These are phyloP conservation scores for Sporophila hypoxantha DNA, from an alignment of 2,113 vertebrate species.

Conservation along the genomic window DNA sequence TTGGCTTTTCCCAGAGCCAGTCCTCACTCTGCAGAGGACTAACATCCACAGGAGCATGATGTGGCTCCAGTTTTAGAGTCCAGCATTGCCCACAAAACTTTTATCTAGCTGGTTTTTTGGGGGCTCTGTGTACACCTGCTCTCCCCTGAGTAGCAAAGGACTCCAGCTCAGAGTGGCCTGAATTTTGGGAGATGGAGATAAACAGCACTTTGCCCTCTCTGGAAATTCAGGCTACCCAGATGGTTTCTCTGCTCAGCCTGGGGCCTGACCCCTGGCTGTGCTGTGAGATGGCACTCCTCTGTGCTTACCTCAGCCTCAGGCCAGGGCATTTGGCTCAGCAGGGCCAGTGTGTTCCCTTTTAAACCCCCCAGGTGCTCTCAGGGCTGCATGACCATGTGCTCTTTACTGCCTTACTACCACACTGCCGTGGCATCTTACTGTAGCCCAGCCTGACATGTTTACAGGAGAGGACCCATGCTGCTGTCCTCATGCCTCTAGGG, in stretches of 20 bases:
- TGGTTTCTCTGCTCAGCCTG: not conserved
- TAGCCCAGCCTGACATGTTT: constrained; percentile 59
- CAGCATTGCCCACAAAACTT: not conserved
- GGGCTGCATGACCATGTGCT: not conserved
- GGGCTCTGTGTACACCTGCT: not conserved
- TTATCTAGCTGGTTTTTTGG: not conserved
- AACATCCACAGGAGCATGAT: not conserved
- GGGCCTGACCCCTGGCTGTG: not conserved
- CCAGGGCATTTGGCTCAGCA: not conserved
- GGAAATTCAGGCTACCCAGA: not conserved
- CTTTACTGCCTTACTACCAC: constrained; percentile 70
- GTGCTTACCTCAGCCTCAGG: not conserved
- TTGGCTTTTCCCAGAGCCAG: not conserved
- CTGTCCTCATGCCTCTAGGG: not conserved
- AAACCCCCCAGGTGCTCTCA: not conserved
- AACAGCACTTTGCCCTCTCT: not conserved
- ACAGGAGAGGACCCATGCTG: constrained; percentile 1
- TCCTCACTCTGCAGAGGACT: not conserved
- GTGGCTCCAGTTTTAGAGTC: not conserved
- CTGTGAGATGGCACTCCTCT: not conserved
- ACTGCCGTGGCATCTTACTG: constrained; percentile 22
- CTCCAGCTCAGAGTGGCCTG: not conserved
- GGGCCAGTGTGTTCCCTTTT: not conserved
- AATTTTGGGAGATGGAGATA: not conserved
- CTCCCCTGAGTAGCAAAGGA: not conserved